Percentiles rank a stretch among this genome's conserved stretches.
Evolutionary conservation across 2,797 vertebrate species (phyloP).

Genomic region (Mastacembelus armatus): DNA sequence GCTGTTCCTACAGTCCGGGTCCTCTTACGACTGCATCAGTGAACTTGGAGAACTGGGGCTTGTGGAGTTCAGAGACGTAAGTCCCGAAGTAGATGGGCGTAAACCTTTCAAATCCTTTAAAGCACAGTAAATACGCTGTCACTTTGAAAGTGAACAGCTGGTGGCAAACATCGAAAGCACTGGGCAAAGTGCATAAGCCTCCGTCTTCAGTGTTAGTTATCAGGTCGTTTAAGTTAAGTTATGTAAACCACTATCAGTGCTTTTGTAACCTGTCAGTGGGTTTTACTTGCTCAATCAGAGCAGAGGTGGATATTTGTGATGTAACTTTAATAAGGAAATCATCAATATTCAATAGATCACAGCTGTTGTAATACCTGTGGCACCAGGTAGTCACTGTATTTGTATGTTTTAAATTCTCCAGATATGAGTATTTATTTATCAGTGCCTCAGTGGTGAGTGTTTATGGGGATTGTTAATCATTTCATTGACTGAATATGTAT

Average conservation of each 20-base stretch:
- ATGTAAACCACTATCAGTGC: too few species aligned
- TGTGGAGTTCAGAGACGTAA: slow-evolving; percentile 97
- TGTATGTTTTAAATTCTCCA: not conserved
- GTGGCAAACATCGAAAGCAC: not conserved
- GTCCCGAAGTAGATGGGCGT: slow-evolving; percentile 61
- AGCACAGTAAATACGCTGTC: not conserved
- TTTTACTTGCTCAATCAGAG: not conserved
- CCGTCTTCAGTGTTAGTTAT: not conserved
- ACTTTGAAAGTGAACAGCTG: slow-evolving; percentile 10
- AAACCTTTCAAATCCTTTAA: not conserved
- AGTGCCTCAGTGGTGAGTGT: not conserved
- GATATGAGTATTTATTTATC: not conserved
- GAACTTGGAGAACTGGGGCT: slow-evolving; percentile 95
- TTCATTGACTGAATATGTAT: slow-evolving; percentile 1
- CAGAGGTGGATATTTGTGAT: not conserved
- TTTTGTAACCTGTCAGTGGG: too few species aligned
- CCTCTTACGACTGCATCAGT: slow-evolving; percentile 96
- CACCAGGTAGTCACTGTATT: not conserved
- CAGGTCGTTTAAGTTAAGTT: not conserved
- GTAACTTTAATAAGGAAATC: not conserved
- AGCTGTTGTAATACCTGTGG: not conserved
- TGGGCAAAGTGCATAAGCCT: not conserved
- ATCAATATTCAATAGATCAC: not conserved
- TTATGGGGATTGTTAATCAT: not conserved
- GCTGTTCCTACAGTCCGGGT: slow-evolving; percentile 95